Base-by-base conservation (phyloP, 2,888 invertebrate genomes). In the Tetanocera ferruginea region DNA sequence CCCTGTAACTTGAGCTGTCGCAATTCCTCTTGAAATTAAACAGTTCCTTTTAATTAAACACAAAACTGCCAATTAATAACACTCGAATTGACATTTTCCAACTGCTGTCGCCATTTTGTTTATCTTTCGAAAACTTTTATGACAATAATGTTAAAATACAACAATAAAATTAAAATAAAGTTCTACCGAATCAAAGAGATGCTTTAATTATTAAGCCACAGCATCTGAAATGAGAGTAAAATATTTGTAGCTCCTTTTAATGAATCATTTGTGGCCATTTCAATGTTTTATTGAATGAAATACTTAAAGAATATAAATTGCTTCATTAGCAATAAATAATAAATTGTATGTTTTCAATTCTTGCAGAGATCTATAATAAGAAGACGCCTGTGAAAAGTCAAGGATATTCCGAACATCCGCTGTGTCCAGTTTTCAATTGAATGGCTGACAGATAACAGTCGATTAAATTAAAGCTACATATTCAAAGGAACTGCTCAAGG, bases 251-350 rank as follows among this genome's bases (percentile, higher is more conserved):
- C 4, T 4, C 1, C 6, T 25, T 17, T 60, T 60, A 60, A 25
- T 60, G 6, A 60, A 60, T 23, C 25, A 14, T 60, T 60, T 60
- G 57, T 28, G 43, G 57, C 84, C 83, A 86, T 86, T 43, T 84
- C 83, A 86, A 84, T 84, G 83, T 80, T 83, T 80, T 83, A 79
- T 79, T 78, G 73, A 80, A 79, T 28, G 25, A 28, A 23, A 9
- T 28, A 28, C 23, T 23, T 28, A 28, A 25, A 28, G 57, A 8
- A 60, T 60, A 60, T 60, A 60, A 60, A 60, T 60, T 60, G 57
- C 57, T 60, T 60, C 19, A 60, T 60, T 60, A 25, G 25, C 25
- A 23, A 60, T 60, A 25, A 60, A 19, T 60, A 23, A 25, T 60
- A 5, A 8, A 67, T 43, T 43, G 19, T 37, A 17, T 43, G 23